Conservation (phyloP, 2,797 vertebrate species). For the Rhinophrynus dorsalis region DNA sequence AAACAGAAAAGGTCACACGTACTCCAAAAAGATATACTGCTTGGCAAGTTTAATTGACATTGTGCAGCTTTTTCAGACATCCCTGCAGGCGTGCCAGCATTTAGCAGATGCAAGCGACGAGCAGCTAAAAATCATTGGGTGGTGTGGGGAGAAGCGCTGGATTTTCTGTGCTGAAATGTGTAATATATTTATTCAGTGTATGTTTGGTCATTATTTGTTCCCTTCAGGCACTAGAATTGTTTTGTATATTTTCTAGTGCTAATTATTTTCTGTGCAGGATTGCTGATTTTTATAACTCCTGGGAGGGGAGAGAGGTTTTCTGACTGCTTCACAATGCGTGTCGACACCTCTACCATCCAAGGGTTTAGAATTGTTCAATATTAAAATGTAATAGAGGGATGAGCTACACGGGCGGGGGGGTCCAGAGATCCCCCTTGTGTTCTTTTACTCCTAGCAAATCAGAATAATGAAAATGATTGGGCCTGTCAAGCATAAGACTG, state of each 20-base stretch:
- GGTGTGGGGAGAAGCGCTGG: neutral
- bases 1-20: slow-evolving; percentile 78
- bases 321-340: too few relatives aligned
- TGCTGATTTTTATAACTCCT: too few relatives aligned
- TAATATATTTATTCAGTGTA: slow-evolving; percentile 48
- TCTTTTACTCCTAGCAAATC: too few relatives aligned
- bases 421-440: too few relatives aligned
- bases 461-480: too few relatives aligned
- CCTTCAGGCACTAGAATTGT: slow-evolving; percentile 33
- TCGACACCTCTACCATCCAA: too few relatives aligned
- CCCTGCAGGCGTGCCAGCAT: slow-evolving; percentile 64
- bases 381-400: too few relatives aligned
- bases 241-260: neutral
- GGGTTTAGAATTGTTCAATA: too few relatives aligned
- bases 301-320: too few relatives aligned
- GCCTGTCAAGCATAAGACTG: too few relatives aligned
- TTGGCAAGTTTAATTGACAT: slow-evolving; percentile 72
- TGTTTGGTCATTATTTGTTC: slow-evolving; percentile 52
- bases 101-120: slow-evolving; percentile 63
- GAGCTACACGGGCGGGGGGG: too few relatives aligned
- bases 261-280: too few relatives aligned
- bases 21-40: slow-evolving; percentile 73
- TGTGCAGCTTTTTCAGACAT: slow-evolving; percentile 67
- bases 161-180: slow-evolving; percentile 53
- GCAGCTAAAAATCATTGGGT: slow-evolving; percentile 51